Evolutionary conservation across 1,140 invertebrate species (phyloP).

Genomic region (Drosophila parvula): DNA sequence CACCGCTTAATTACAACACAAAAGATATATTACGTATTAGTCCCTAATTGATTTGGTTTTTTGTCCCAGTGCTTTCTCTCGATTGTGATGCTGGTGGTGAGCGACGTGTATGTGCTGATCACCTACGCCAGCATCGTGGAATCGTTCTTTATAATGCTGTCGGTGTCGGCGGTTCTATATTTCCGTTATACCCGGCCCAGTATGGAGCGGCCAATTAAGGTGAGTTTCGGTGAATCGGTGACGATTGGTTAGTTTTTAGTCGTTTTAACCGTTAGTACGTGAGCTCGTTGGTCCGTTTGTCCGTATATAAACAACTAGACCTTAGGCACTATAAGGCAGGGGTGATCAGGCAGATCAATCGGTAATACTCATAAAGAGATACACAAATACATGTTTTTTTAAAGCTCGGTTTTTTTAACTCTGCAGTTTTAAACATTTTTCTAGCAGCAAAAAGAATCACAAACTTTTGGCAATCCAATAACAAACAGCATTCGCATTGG

Average conservation of each 20-base stretch:
- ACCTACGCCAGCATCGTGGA: constrained; percentile 98
- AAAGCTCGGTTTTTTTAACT: no score
- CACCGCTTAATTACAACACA: constrained; percentile 48
- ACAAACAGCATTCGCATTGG: no score
- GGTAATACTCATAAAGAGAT: no score
- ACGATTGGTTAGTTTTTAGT: neutral
- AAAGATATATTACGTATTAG: constrained; percentile 63
- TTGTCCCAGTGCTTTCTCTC: constrained; percentile 89
- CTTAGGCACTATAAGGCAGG: no score
- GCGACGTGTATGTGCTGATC: constrained; percentile 94
- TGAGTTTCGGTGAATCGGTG: constrained; percentile 82
- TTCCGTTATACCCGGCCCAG: constrained; percentile 92
- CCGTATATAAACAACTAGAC: no score
- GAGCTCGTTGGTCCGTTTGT: no score
- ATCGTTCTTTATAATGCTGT: constrained; percentile 94
- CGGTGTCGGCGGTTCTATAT: constrained; percentile 94
- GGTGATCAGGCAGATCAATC: no score
- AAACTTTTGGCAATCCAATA: no score
- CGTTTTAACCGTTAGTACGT: neutral
- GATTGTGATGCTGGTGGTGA: constrained; percentile 92
- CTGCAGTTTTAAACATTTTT: no score
- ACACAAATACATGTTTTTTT: no score
- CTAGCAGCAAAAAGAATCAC: no score
- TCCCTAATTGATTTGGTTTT: constrained; percentile 32
- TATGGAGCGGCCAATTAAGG: constrained; percentile 94